A percentile compares a stretch with the other conserved stretches of the same genome.
phyloP scores from a whole-genome alignment of 2,113 vertebrate species.

The Piaya cayana region DNA sequence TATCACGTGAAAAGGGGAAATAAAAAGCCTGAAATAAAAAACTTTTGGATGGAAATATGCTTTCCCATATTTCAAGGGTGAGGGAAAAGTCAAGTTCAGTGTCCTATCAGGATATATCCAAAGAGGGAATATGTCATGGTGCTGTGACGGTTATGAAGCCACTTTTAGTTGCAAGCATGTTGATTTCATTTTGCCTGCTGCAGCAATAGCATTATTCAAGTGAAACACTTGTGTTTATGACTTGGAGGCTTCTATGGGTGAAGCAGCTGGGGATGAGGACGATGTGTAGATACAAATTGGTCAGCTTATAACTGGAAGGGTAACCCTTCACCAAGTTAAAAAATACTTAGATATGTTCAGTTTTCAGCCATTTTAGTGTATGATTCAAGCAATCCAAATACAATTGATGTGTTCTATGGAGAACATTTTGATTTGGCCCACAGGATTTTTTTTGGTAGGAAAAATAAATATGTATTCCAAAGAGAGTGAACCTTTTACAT shows the following conservation, averaged over 20 bases:
- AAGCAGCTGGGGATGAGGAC: constrained; percentile 6
- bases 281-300: neutral
- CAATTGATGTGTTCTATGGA: neutral
- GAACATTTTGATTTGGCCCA: neutral
- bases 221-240: neutral
- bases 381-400: neutral
- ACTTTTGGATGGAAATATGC: neutral
- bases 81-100: neutral
- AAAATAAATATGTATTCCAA: neutral
- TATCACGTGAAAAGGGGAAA: neutral
- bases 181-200: constrained; percentile 58
- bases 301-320: neutral
- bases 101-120: constrained; percentile 4
- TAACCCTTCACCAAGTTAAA: neutral
- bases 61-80: neutral
- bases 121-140: constrained; percentile 6
- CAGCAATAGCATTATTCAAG: constrained; percentile 12
- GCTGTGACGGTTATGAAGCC: constrained; percentile 52
- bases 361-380: neutral
- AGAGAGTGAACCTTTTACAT: neutral
- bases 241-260: constrained; percentile 4
- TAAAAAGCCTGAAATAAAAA: neutral
- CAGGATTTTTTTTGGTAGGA: neutral
- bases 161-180: neutral
- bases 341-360: neutral